phyloP scores from a whole-genome alignment of 2,113 vertebrate genomes.

The Pedionomus torquatus region DNA sequence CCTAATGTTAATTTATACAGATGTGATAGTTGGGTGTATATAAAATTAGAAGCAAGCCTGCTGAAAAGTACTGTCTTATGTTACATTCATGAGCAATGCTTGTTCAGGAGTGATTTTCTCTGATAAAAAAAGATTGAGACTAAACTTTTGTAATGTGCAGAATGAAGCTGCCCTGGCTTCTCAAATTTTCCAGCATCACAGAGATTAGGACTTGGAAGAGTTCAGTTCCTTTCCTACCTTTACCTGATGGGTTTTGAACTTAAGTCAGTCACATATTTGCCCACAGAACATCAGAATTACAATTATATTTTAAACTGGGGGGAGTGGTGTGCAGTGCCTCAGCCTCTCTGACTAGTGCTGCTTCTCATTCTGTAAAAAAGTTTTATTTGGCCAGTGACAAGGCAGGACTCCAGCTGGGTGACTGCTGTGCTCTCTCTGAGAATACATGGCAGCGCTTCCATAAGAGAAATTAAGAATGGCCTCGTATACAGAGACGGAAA shows the following conservation, averaged over 20 bases:
- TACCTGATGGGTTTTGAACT: not conserved
- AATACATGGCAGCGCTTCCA: not conserved
- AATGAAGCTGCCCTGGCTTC: not conserved
- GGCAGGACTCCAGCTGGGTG: not conserved
- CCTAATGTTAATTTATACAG: not conserved
- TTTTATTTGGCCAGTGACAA: not conserved
- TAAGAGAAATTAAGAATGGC: not conserved
- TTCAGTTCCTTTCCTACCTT: not conserved
- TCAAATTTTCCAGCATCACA: not conserved
- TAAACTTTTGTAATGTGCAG: not conserved
- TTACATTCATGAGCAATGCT: not conserved
- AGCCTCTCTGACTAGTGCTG: not conserved
- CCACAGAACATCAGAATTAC: not conserved
- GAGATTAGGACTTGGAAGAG: not conserved
- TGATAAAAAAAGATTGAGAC: not conserved
- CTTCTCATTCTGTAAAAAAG: not conserved
- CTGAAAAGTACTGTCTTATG: not conserved
- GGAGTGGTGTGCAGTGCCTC: not conserved
- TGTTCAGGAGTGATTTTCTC: not conserved
- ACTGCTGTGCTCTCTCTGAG: not conserved
- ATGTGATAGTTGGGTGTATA: not conserved
- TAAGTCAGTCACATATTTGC: not conserved
- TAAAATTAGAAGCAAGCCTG: not conserved
- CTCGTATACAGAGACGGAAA: not conserved
- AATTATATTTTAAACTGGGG: not conserved